These are phyloP conservation scores for Venustoraphidia nigricollis DNA, from an alignment of 2,888 invertebrate species.

Conservation along the genomic window DNA sequence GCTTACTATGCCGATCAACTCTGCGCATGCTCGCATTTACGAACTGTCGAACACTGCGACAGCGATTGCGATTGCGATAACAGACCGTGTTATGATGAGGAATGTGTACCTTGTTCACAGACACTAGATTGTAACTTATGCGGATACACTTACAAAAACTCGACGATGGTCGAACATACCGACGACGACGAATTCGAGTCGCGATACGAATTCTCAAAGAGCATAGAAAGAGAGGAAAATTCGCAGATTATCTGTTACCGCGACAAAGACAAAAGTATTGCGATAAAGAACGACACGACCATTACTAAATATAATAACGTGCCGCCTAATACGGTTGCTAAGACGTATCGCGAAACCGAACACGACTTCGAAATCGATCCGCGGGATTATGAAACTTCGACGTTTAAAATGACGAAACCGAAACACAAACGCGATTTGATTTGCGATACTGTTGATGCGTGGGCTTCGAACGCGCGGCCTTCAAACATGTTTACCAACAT, in stretches of 20 bases:
- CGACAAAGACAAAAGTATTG: conserved; percentile 22
- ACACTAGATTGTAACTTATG: no score
- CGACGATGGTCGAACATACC: no score
- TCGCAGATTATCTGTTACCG: conserved; percentile 25
- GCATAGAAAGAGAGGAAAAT: conserved; percentile 22
- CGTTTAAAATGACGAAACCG: conserved; percentile 20
- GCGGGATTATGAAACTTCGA: conserved; percentile 14
- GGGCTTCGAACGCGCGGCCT: conserved; percentile 28
- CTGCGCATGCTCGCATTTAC: conserved; percentile 6
- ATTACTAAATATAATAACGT: conserved; percentile 23
- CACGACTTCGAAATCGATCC: background rate
- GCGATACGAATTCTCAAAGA: conserved; percentile 2
- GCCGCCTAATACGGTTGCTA: conserved; percentile 18
- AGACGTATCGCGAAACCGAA: conserved; percentile 19
- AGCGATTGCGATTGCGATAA: no score
- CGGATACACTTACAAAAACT: no score
- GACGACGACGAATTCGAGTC: background rate
- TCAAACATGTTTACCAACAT: conserved; percentile 23
- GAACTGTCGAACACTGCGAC: no score
- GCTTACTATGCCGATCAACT: conserved; percentile 17
- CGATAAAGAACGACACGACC: conserved; percentile 23
- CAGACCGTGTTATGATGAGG: no score
- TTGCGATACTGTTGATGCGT: conserved; percentile 44
- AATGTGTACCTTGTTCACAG: no score
- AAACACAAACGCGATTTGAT: conserved; percentile 34